phyloP scores from a whole-genome alignment of 2,797 vertebrate species.

The Neosilurus hyrtlii region DNA sequence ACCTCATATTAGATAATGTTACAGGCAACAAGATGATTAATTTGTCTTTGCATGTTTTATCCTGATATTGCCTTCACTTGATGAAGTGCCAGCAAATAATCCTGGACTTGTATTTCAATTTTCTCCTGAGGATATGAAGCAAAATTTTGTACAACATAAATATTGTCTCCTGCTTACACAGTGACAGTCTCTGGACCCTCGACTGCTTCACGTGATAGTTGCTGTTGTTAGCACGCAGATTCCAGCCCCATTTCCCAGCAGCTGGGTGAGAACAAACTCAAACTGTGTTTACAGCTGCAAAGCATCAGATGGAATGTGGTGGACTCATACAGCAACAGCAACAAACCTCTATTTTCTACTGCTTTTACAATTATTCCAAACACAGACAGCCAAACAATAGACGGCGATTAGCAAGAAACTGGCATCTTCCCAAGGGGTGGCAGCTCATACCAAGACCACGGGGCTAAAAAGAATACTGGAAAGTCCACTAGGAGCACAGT shows the following conservation, averaged over 20 bases:
- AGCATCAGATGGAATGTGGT: constrained; percentile 50
- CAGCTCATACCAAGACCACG: constrained; percentile 41
- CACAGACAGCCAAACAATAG: constrained; percentile 52
- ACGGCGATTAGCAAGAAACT: constrained; percentile 49
- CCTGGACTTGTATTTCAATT: not conserved
- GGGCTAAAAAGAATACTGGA: constrained; percentile 35
- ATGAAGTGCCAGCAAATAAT: not conserved
- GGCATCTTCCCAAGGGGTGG: constrained; percentile 45
- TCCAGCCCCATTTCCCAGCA: constrained; percentile 52
- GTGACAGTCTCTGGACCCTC: constrained; percentile 22
- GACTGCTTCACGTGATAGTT: constrained; percentile 4
- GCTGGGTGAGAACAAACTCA: constrained; percentile 54
- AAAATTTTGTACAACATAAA: constrained; percentile 4
- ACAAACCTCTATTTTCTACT: constrained; percentile 25
- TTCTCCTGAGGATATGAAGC: not conserved
- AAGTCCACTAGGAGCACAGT: constrained; percentile 22
- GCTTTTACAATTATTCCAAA: constrained; percentile 51
- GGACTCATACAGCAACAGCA: constrained; percentile 41
- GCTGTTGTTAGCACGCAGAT: constrained; percentile 45
- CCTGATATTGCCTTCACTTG: not conserved
- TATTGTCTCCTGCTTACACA: constrained; percentile 17
- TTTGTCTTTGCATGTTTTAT: not conserved
- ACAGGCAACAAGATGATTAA: not conserved
- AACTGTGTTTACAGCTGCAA: constrained; percentile 56
- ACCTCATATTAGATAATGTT: not conserved